These are phyloP conservation scores for Brachionus plicatilis DNA, from an alignment of 1,140 invertebrate species.

Conservation along the genomic window DNA sequence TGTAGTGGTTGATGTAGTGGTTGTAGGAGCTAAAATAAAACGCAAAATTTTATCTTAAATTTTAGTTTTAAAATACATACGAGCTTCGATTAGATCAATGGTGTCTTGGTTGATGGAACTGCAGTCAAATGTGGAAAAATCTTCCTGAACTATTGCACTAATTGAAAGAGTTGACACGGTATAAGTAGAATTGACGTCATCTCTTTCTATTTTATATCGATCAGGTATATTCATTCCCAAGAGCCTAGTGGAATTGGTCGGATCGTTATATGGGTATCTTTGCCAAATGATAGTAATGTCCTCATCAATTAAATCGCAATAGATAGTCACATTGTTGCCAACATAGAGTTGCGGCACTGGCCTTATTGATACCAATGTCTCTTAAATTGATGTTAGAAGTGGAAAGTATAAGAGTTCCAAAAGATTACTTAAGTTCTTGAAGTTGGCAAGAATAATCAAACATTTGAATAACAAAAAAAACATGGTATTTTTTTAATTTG, in stretches of 20 bases:
- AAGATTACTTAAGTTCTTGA: not conserved
- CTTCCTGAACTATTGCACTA: not conserved
- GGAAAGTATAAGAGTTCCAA: not conserved
- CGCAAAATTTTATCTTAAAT: not conserved
- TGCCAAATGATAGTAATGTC: not conserved
- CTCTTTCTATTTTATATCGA: not conserved
- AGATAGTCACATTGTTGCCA: not conserved
- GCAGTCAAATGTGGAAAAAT: constrained; percentile 34
- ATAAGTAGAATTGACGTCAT: not conserved
- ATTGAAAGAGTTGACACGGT: not conserved
- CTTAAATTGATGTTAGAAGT: not conserved
- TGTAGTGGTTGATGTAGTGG: not conserved
- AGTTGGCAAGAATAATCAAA: not conserved
- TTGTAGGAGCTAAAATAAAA: not conserved
- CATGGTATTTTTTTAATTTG: not conserved
- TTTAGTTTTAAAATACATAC: not conserved
- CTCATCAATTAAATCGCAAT: constrained; percentile 17
- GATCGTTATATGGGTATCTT: not conserved
- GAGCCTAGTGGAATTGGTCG: not conserved
- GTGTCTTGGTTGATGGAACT: not conserved
- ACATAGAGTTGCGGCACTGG: not conserved
- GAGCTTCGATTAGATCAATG: not conserved
- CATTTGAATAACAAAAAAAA: not conserved
- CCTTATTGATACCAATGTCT: not conserved
- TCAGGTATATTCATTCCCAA: not conserved